Conservation (phyloP, 2,888 invertebrate species). For the Monochamus alternatus region DNA sequence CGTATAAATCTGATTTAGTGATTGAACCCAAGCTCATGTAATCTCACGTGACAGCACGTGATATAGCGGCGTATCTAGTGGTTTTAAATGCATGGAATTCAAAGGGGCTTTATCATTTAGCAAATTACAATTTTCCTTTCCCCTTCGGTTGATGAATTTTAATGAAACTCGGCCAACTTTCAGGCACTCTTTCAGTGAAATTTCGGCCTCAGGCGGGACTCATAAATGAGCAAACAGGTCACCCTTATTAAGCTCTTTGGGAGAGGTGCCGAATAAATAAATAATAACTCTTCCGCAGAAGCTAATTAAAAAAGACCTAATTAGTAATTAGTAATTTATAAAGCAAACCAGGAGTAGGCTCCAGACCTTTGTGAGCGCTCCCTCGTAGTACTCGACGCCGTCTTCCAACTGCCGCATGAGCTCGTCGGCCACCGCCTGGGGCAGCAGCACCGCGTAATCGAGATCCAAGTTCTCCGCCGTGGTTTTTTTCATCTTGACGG, state of each 20-base stretch:
- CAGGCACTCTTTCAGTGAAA: background rate
- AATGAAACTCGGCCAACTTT: no score
- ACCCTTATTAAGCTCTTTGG: background rate
- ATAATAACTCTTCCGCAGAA: background rate
- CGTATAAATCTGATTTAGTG: no score
- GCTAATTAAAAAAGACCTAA: conserved; percentile 21
- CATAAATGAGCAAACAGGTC: background rate
- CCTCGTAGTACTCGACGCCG: conserved; percentile 76
- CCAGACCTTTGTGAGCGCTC: conserved; percentile 75
- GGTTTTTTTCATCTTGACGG: conserved; percentile 65
- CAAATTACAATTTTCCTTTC: no score
- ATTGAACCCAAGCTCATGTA: no score
- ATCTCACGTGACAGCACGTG: no score
- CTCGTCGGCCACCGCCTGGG: conserved; percentile 69
- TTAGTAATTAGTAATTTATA: conserved; percentile 22
- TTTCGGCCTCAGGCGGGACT: background rate
- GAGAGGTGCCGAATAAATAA: conserved; percentile 8
- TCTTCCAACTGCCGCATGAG: conserved; percentile 74
- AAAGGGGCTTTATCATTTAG: no score
- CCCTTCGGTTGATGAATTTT: no score
- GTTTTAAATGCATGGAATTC: no score
- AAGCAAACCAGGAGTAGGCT: conserved; percentile 1
- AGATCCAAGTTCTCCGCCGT: conserved; percentile 74
- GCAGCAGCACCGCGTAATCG: conserved; percentile 74
- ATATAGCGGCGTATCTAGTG: no score